phyloP scores from a whole-genome alignment of 2,888 invertebrate species.

The Linnaemya tessellans region DNA sequence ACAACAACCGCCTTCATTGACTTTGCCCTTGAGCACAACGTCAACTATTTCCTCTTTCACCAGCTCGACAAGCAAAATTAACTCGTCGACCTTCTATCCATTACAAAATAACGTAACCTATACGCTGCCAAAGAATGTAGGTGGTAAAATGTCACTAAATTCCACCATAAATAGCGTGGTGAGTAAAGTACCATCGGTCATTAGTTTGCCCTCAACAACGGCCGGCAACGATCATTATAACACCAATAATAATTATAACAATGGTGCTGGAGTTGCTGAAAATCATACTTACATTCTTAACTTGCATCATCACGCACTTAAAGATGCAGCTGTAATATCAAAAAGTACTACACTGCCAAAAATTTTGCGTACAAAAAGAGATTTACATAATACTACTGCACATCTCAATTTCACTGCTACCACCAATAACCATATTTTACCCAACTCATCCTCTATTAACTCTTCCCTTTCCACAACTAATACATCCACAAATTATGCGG shows the following conservation, averaged over 20 bases:
- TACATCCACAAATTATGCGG: conserved; percentile 63
- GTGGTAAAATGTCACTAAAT: conserved; percentile 82
- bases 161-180: conserved; percentile 83
- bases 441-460: conserved; percentile 54
- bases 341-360: conserved; percentile 81
- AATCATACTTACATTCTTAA: conserved; percentile 27
- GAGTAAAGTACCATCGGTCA: conserved; percentile 83
- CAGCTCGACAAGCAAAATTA: conserved; percentile 79
- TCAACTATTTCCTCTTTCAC: conserved; percentile 67
- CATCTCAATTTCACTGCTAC: conserved; percentile 26
- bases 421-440: conserved; percentile 39
- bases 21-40: conserved; percentile 77
- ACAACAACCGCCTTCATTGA: conserved; percentile 78
- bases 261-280: conserved; percentile 43
- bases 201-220: conserved; percentile 81
- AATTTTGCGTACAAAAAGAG: conserved; percentile 78
- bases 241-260: not conserved
- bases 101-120: conserved; percentile 82
- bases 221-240: not conserved
- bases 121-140: conserved; percentile 82
- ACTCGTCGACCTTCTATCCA: conserved; percentile 83
- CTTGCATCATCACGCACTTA: conserved; percentile 21
- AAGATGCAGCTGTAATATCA: conserved; percentile 54
- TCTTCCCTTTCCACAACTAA: conserved; percentile 25
- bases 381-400: conserved; percentile 62